These are phyloP conservation scores for Edolisoma coerulescens DNA, from an alignment of 2,113 vertebrate genomes.

Conservation along the genomic window DNA sequence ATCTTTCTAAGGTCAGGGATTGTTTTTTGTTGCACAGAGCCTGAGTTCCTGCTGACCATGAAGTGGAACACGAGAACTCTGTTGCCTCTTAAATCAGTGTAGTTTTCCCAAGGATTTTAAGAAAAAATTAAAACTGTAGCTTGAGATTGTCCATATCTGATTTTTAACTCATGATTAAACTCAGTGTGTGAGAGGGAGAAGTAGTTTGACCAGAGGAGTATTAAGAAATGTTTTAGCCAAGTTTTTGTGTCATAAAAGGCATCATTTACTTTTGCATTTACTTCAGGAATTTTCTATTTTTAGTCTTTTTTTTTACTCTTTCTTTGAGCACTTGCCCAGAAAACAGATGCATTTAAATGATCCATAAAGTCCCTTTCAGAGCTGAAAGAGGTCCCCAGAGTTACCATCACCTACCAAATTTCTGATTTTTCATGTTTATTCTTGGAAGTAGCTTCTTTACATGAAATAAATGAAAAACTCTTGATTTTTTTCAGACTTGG, in stretches of 20 bases:
- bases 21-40: neutral
- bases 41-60: neutral
- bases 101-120: fast-evolving
- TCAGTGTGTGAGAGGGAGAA: neutral
- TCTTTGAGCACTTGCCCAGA: neutral
- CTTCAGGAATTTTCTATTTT: neutral
- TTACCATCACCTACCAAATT: neutral
- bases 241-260: neutral
- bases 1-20: neutral
- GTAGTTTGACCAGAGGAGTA: neutral
- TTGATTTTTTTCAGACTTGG: neutral
- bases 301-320: neutral
- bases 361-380: neutral
- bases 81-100: neutral
- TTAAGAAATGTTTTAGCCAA: neutral
- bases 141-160: neutral
- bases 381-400: neutral
- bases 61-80: neutral
- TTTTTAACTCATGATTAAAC: neutral
- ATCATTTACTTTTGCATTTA: neutral
- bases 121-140: neutral
- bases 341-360: neutral
- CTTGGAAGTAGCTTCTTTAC: neutral
- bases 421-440: neutral
- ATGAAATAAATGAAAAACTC: neutral